Conservation (phyloP, 2,888 invertebrate genomes). For the Poecilobothrus nobilitatus region DNA sequence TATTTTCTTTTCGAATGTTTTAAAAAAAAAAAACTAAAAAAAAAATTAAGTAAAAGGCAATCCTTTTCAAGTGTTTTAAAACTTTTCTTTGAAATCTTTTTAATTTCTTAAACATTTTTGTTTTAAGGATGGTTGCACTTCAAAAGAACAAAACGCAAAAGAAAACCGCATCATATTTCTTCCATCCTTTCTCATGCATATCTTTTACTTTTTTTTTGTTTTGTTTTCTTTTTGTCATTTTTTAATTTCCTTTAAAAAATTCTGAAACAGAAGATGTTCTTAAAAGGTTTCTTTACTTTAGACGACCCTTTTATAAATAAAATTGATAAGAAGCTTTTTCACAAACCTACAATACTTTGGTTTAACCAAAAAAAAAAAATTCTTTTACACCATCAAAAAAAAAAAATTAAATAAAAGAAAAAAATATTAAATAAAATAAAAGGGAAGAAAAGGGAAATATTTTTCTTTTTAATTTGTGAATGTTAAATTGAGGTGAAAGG, state of each 20-base stretch:
- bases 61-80: too few species aligned
- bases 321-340: too few species aligned
- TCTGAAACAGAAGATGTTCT: neutral
- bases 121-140: too few species aligned
- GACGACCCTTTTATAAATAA: neutral
- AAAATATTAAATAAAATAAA: neutral
- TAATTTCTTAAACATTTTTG: too few species aligned
- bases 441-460: neutral
- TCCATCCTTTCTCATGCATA: neutral
- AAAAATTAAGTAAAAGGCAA: too few species aligned
- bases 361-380: neutral
- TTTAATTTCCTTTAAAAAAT: neutral
- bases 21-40: too few species aligned
- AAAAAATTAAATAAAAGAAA: neutral
- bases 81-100: too few species aligned
- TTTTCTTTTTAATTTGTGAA: neutral
- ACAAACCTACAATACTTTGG: neutral
- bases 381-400: neutral
- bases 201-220: neutral
- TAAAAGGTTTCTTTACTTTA: neutral
- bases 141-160: too few species aligned
- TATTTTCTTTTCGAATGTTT: too few species aligned
- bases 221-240: too few species aligned
- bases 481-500: constrained; percentile 3
- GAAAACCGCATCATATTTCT: neutral